Base-by-base conservation (phyloP, 2,797 vertebrate genomes). In the Artibeus lituratus region DNA sequence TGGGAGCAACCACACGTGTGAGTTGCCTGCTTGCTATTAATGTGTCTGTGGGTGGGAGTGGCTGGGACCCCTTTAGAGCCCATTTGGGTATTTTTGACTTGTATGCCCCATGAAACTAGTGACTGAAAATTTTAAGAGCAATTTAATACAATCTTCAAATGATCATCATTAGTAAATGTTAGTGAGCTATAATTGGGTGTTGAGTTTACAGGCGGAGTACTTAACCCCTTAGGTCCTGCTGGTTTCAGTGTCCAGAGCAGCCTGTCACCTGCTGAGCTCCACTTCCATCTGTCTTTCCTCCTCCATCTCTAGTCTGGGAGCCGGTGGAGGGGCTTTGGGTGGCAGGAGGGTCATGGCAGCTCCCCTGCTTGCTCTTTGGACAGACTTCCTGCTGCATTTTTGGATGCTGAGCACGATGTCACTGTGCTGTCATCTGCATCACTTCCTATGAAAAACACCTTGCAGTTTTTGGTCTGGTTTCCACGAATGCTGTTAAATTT, bases 51-150 rank as follows among this genome's bases (percentile, higher is more conserved):
- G 21, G 19, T 51, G 2, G n/a, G 8, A 67, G 14, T 22, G 4
- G 10, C 12, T 35, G 53, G 47, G 57, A 44, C 47, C 51, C 74
- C 0, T 2, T 16, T 21, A n/a, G 18, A 42, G 29, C 51, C 44
- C 65, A 29, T 0, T 1, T 22, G 55, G 5, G 24, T 73, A 11
- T 70, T 86, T 96, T 77, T n/a, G 29, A 89, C 39, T 72, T 96
- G 49, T 39, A 70, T 89, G 53, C 21, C 84, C 42, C 32, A 29
- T 78, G 29, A 77, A 76, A 91, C 67, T 57, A 35, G 26, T 62
- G 37, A 86, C 62, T 90, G 78, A 90, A 87, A 77, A 67, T 93
- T 94, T 90, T 82, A 93, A 80, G 32, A 57, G 29, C 70, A 76
- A 15, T 85, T 85, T 92, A 67, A 29, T 59, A 35, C 19, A 10